A percentile compares a stretch with the other conserved stretches of the same genome.
These are phyloP conservation scores for Tryphoninae sp. DNA, from an alignment of 2,888 invertebrate genomes.

Conservation along the genomic window DNA sequence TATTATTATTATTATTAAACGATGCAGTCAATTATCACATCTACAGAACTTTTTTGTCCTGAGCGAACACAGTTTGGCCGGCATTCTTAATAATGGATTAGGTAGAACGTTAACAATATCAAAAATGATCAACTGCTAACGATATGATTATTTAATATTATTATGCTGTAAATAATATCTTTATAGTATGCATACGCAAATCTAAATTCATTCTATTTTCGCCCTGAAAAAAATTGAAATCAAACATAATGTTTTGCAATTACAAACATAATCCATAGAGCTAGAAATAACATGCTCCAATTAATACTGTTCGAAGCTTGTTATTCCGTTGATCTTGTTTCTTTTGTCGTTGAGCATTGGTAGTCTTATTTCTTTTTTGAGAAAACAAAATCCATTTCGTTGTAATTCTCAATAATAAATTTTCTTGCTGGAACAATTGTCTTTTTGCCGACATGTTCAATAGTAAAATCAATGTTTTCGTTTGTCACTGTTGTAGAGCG, in stretches of 20 bases:
- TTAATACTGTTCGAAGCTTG: not conserved
- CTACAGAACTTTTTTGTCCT: no score
- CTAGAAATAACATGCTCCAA: not conserved
- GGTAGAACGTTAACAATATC: no score
- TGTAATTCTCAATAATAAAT: constrained; percentile 24
- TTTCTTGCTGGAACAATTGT: constrained; percentile 9
- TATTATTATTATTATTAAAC: not conserved
- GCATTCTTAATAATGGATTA: no score
- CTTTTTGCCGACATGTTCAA: constrained; percentile 52
- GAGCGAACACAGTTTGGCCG: no score
- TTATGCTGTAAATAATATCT: no score
- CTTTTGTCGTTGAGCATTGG: not conserved
- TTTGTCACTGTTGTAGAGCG: constrained; percentile 19
- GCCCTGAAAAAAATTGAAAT: no score
- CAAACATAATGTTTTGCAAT: no score
- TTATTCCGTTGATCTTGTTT: not conserved
- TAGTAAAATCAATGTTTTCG: constrained; percentile 34
- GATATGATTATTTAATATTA: no score
- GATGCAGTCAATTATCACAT: not conserved
- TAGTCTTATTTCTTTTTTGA: constrained; percentile 4
- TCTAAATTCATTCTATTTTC: no score
- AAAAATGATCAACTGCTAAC: no score
- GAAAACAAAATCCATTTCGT: constrained; percentile 37
- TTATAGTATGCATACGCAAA: no score
- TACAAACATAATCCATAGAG: not conserved